Evolutionary conservation across 1,140 invertebrate genomes (phyloP).

Genomic region (honey bee (Apis mellifera)): Amel_HAv3.1 CM009940.2:7697001-7697500

Average conservation of each 20-base stretch:
- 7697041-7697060: not conserved
- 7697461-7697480: conserved; percentile 31
- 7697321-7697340: conserved; percentile 65
- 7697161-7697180: conserved; percentile 4
- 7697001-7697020: no score
- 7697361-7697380: conserved; percentile 66
- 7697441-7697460: conserved; percentile 21
- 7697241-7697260: not conserved
- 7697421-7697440: conserved; percentile 47
- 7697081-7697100: not conserved
- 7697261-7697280: conserved; percentile 31
- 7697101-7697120: not conserved
- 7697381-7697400: conserved; percentile 58
- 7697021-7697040: not conserved
- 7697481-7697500: conserved; percentile 42
- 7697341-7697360: conserved; percentile 58
- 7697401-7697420: conserved; percentile 52
- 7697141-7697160: not conserved
- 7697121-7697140: not conserved
- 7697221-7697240: not conserved
- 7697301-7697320: not conserved
- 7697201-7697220: not conserved
- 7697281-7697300: conserved; percentile 32
- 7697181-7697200: conserved; percentile 22
- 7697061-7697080: not conserved